Conservation (phyloP, 2,797 vertebrate species). For the Pseudochirops cupreus region DNA sequence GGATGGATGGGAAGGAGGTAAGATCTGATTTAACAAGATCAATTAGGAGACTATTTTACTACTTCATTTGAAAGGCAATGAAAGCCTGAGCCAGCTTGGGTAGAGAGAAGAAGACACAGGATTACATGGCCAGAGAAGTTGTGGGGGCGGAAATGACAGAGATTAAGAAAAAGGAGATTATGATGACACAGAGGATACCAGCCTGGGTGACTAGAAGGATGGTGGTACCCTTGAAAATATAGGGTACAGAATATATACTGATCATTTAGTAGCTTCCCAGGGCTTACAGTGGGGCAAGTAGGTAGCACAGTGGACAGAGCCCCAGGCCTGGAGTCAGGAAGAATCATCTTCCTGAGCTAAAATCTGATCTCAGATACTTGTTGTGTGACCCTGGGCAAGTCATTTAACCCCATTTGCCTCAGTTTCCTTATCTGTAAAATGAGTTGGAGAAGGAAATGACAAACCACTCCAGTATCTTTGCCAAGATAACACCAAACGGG, state of each 20-base stretch:
- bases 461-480: not conserved
- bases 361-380: not conserved
- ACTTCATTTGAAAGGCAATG: not conserved
- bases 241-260: not conserved
- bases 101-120: not conserved
- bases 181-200: not conserved
- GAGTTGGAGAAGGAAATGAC: not conserved
- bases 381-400: not conserved
- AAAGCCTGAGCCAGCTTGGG: not conserved
- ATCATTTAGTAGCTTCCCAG: not conserved
- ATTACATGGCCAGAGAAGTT: not conserved
- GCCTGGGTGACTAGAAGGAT: not conserved
- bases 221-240: not conserved
- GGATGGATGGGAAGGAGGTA: not conserved
- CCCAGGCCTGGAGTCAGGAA: not conserved
- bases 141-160: not conserved
- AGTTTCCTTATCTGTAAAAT: not conserved
- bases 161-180: not conserved
- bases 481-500: not conserved
- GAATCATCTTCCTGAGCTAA: not conserved
- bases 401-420: not conserved
- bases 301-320: not conserved
- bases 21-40: not conserved
- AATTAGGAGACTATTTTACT: not conserved
- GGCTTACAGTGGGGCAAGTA: not conserved